phyloP scores from a whole-genome alignment of 1,140 invertebrate genomes.

The Tetragnatha versicolor region DNA sequence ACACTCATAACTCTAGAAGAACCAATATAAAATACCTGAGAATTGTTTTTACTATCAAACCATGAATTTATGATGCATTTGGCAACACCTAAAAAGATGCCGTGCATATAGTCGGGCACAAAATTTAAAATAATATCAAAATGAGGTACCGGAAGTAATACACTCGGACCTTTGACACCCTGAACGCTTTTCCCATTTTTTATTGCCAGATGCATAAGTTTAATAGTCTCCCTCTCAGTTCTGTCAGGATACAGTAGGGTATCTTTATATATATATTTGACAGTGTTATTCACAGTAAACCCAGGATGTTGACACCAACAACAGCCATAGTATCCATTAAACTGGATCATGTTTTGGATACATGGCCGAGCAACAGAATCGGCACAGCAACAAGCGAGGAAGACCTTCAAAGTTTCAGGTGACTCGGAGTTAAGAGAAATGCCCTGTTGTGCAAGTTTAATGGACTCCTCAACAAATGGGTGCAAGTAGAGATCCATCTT shows the following conservation, averaged over 20 bases:
- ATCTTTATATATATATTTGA: not conserved
- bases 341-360: not conserved
- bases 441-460: not conserved
- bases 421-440: not conserved
- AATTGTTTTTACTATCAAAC: not conserved
- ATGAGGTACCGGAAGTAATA: not conserved
- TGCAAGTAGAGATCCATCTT: not conserved
- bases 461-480: not conserved
- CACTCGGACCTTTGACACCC: not conserved
- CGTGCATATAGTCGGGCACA: too few species aligned
- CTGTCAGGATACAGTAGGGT: not conserved
- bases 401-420: not conserved
- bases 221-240: not conserved
- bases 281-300: not conserved
- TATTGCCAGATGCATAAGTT: not conserved
- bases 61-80: not conserved
- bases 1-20: not conserved
- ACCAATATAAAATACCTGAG: not conserved
- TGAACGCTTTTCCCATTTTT: not conserved
- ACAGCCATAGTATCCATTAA: constrained; percentile 26
- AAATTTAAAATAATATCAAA: not conserved
- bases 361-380: not conserved
- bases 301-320: constrained; percentile 8
- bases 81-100: not conserved
- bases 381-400: not conserved